A percentile compares a stretch with the other conserved stretches of the same genome.
Evolutionary conservation across 2,888 invertebrate genomes (phyloP).

Genomic region (Adela reaumurella): DNA sequence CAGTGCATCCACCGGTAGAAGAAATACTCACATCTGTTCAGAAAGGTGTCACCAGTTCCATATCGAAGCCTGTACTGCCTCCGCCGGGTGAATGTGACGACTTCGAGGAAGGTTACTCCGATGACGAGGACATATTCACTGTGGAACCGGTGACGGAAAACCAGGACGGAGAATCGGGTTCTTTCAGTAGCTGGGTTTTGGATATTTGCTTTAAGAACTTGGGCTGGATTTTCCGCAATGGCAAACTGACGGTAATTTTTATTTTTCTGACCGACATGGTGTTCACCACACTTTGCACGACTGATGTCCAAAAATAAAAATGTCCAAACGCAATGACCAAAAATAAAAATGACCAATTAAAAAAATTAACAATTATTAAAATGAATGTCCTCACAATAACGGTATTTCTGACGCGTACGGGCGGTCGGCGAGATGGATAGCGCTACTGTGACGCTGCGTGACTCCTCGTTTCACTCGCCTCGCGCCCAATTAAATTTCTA

Average conservation of each 20-base stretch:
- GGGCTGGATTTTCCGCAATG: slow-evolving; percentile 37
- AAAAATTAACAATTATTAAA: too few relatives aligned
- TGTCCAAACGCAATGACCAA: too few relatives aligned
- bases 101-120: slow-evolving; percentile 45
- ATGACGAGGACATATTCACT: slow-evolving; percentile 41
- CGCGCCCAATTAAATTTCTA: too few relatives aligned
- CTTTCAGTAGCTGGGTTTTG: slow-evolving; percentile 58
- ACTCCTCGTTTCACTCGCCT: too few relatives aligned
- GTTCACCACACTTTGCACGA: too few relatives aligned
- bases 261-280: too few relatives aligned
- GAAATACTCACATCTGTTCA: slow-evolving; percentile 61
- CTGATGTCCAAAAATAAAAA: too few relatives aligned
- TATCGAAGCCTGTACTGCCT: neutral
- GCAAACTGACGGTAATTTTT: slow-evolving; percentile 29
- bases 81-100: slow-evolving; percentile 31
- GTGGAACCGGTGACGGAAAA: slow-evolving; percentile 14
- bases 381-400: too few relatives aligned
- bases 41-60: slow-evolving; percentile 22
- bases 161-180: slow-evolving; percentile 23
- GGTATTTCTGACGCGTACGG: too few relatives aligned
- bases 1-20: slow-evolving; percentile 59
- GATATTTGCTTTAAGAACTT: slow-evolving; percentile 59
- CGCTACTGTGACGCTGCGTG: too few relatives aligned
- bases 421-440: too few relatives aligned
- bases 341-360: too few relatives aligned